Conservation (phyloP, 2,797 vertebrate genomes). For the Chloroceryle amazona region DNA sequence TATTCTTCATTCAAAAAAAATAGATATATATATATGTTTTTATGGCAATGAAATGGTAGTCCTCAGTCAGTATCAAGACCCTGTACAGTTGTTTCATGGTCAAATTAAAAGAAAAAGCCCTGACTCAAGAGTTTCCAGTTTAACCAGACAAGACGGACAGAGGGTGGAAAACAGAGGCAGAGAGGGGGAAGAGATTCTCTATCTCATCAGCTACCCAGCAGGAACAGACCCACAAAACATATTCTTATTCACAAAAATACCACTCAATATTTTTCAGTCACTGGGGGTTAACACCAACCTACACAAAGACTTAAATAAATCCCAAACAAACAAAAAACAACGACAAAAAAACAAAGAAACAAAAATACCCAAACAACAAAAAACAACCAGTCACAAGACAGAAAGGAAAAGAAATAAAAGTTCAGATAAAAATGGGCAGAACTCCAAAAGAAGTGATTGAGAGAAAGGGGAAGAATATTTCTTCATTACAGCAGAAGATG, state of each 20-base stretch:
- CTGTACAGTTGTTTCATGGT: neutral
- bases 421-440: neutral
- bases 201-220: neutral
- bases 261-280: neutral
- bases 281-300: neutral
- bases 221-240: neutral
- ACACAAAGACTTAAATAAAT: neutral
- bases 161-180: constrained; percentile 10
- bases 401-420: neutral
- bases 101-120: neutral
- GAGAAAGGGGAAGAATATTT: neutral
- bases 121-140: neutral
- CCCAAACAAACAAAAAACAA: too few relatives aligned
- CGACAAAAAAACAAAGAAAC: too few relatives aligned
- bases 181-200: neutral
- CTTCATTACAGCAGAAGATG: neutral
- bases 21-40: neutral
- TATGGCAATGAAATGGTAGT: neutral
- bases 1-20: neutral
- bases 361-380: neutral
- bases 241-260: neutral
- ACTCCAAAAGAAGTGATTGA: neutral
- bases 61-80: neutral
- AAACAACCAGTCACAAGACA: neutral
- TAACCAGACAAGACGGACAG: constrained; percentile 32